Conservation (phyloP, 1,140 invertebrate species). For the Vollenhovia emeryi region DNA sequence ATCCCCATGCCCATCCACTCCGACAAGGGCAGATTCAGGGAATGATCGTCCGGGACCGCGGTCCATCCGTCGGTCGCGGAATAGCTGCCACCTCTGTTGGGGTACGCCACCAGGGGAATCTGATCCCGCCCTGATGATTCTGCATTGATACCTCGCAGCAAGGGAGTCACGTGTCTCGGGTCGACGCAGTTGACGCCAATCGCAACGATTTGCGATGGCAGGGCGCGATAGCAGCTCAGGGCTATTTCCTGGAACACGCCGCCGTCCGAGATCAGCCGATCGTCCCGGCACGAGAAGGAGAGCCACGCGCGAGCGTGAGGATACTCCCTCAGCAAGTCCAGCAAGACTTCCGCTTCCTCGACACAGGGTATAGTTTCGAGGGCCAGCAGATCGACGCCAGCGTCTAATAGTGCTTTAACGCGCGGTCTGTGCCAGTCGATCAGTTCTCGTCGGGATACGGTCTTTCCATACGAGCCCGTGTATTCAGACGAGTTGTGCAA, state of each 20-base stretch:
- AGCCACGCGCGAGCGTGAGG: constrained; percentile 92
- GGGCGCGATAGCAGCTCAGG: constrained; percentile 87
- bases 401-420: constrained; percentile 90
- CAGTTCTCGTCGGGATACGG: constrained; percentile 88
- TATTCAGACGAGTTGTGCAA: constrained; percentile 96
- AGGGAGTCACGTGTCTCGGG: constrained; percentile 86
- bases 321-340: constrained; percentile 91
- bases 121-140: constrained; percentile 33
- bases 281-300: constrained; percentile 92
- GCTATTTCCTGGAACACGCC: constrained; percentile 89
- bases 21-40: constrained; percentile 87
- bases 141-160: constrained; percentile 85
- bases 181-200: constrained; percentile 95
- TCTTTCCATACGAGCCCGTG: constrained; percentile 92
- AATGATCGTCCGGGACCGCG: constrained; percentile 82
- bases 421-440: constrained; percentile 92
- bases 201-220: constrained; percentile 89
- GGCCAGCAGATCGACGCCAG: constrained; percentile 93
- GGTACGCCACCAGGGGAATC: constrained; percentile 89
- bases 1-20: constrained; percentile 91
- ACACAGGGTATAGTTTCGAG: constrained; percentile 95
- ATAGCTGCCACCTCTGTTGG: constrained; percentile 90
- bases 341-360: constrained; percentile 92
- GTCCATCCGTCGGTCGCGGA: constrained; percentile 86
- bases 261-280: constrained; percentile 89